Percentiles rank a stretch among this genome's conserved stretches.
phyloP scores from a whole-genome alignment of 1,140 invertebrate genomes.

The Eueides isabella region DNA sequence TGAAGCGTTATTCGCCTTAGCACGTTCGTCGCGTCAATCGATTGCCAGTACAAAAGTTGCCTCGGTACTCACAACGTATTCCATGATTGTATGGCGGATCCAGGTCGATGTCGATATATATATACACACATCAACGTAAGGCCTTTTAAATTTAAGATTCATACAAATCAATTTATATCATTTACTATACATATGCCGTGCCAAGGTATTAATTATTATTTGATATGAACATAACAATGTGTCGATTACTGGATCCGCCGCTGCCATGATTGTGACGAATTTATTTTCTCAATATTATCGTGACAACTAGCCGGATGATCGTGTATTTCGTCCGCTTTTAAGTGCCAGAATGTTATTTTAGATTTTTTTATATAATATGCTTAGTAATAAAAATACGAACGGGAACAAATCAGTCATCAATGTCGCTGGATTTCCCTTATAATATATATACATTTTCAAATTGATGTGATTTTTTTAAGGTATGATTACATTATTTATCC shows the following conservation, averaged over 20 bases:
- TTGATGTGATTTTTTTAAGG: conserved; percentile 68
- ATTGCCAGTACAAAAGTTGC: conserved; percentile 68
- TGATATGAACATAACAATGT: neutral
- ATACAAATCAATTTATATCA: neutral
- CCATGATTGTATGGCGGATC: conserved; percentile 14
- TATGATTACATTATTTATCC: conserved; percentile 75
- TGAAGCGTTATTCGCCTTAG: conserved; percentile 20
- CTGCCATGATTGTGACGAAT: conserved; percentile 53
- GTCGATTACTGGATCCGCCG: neutral
- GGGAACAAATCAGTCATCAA: conserved; percentile 60
- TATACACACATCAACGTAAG: neutral
- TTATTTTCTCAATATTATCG: conserved; percentile 43
- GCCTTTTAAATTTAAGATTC: conserved; percentile 6
- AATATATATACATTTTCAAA: conserved; percentile 36
- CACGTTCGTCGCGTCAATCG: conserved; percentile 42
- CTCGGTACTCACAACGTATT: conserved; percentile 26
- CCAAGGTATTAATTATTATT: neutral
- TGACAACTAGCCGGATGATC: conserved; percentile 44
- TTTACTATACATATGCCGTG: neutral
- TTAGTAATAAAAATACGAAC: conserved; percentile 61
- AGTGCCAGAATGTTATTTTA: conserved; percentile 79
- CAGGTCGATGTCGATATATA: neutral
- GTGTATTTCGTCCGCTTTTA: conserved; percentile 61
- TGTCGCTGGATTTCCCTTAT: conserved; percentile 49
- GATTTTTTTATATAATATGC: conserved; percentile 70